These are phyloP conservation scores for Calidris pygmaea DNA, from an alignment of 2,113 vertebrate genomes.

Conservation along the genomic window DNA sequence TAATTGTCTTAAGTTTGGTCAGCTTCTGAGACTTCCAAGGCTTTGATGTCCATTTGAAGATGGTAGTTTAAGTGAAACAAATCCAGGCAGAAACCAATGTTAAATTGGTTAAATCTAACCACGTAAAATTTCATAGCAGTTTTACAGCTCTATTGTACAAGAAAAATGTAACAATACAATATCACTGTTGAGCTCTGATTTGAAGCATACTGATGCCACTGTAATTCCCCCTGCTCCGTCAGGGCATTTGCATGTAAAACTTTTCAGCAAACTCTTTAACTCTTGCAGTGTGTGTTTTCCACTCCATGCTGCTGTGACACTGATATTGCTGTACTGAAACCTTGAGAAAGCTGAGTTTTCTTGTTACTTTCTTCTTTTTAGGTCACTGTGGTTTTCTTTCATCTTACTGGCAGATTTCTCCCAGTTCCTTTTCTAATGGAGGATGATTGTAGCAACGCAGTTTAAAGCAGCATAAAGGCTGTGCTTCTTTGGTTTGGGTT, in stretches of 20 bases:
- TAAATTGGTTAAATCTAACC: not conserved
- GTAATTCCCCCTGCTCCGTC: not conserved
- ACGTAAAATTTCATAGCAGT: not conserved
- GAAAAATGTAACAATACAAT: not conserved
- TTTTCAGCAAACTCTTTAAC: not conserved
- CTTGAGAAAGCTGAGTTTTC: not conserved
- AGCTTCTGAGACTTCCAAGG: not conserved
- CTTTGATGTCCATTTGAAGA: not conserved
- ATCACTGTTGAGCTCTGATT: not conserved
- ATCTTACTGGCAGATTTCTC: not conserved
- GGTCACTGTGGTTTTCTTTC: not conserved
- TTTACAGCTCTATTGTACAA: not conserved
- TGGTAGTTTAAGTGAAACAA: not conserved
- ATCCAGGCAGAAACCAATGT: not conserved
- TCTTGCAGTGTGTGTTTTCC: not conserved
- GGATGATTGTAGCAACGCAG: not conserved
- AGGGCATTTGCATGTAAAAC: not conserved
- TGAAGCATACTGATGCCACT: not conserved
- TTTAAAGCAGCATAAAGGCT: not conserved
- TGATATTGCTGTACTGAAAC: not conserved
- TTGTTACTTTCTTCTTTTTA: not conserved
- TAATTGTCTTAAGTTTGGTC: not conserved
- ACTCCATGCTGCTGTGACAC: not conserved
- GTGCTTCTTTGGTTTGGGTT: not conserved
- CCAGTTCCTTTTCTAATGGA: not conserved